phyloP scores from a whole-genome alignment of 2,113 vertebrate species.

The Gymnobelideus leadbeateri region DNA sequence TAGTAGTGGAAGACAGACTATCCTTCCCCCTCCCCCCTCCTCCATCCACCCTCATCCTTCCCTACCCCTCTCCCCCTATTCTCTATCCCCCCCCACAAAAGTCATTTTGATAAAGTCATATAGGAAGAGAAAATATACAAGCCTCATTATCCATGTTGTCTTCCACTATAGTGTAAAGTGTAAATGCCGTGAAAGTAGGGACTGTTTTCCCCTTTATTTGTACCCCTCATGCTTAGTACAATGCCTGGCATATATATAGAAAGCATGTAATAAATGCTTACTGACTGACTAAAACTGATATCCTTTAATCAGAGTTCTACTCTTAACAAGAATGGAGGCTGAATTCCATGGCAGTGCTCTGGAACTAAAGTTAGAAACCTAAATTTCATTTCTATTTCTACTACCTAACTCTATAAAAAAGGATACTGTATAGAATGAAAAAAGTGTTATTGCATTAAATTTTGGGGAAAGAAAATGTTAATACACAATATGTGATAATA shows the following conservation, averaged over 20 bases:
- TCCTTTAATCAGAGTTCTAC: neutral
- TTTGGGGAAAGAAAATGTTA: slow-evolving; percentile 16
- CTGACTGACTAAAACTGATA: neutral
- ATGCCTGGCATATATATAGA: neutral
- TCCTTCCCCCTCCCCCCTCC: too few species aligned
- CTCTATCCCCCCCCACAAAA: too few species aligned
- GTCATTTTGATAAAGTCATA: too few species aligned
- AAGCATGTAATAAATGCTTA: neutral
- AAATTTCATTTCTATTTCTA: neutral
- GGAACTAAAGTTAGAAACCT: slow-evolving; percentile 4
- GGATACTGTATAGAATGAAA: slow-evolving; percentile 1
- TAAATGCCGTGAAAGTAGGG: too few species aligned
- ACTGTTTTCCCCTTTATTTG: neutral
- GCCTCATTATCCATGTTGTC: too few species aligned
- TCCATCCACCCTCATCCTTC: too few species aligned
- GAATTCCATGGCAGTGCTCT: slow-evolving; percentile 26
- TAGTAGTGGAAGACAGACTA: too few species aligned
- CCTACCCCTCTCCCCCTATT: too few species aligned
- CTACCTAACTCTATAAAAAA: neutral
- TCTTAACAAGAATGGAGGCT: slow-evolving; percentile 37
- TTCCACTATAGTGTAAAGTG: too few species aligned
- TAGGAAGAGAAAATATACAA: too few species aligned
- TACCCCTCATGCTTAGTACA: neutral
- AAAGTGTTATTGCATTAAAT: neutral
- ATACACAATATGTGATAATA: slow-evolving; percentile 34